phyloP scores from a whole-genome alignment of 2,888 invertebrate species.

The Glaucopsyche alexis region DNA sequence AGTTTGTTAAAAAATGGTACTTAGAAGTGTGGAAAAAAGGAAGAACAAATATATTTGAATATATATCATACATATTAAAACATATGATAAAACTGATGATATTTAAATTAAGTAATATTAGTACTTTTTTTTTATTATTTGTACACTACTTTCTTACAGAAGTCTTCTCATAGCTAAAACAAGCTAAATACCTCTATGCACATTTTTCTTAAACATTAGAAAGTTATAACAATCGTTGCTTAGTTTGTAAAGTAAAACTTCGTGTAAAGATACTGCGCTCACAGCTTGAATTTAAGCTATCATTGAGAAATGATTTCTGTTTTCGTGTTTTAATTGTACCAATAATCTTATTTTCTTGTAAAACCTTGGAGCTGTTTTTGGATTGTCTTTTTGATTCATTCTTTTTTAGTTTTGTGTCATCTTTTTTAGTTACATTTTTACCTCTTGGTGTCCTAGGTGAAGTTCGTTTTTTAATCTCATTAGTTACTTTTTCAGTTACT shows the following conservation, averaged over 20 bases:
- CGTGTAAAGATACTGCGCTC: constrained; percentile 18
- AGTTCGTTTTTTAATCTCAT: background rate
- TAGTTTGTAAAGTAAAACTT: constrained; percentile 13
- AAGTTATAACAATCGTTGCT: constrained; percentile 21
- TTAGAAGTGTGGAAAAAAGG: no score
- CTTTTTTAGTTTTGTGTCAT: background rate
- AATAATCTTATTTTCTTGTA: constrained; percentile 7
- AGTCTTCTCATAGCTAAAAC: background rate
- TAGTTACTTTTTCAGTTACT: background rate
- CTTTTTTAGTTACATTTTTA: background rate
- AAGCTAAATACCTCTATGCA: no score
- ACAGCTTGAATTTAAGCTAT: constrained; percentile 10
- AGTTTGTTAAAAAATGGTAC: no score
- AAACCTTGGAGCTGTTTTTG: background rate
- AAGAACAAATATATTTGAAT: no score
- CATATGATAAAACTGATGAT: no score
- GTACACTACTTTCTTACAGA: background rate
- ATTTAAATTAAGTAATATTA: no score
- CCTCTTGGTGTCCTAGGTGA: background rate
- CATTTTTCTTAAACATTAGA: background rate
- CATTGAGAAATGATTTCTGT: constrained; percentile 10
- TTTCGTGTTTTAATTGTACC: constrained; percentile 9
- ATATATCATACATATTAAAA: no score
- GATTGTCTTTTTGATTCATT: background rate
- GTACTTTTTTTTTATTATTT: background rate